phyloP scores from a whole-genome alignment of 2,888 invertebrate genomes.

The Acanthopleura granulata region DNA sequence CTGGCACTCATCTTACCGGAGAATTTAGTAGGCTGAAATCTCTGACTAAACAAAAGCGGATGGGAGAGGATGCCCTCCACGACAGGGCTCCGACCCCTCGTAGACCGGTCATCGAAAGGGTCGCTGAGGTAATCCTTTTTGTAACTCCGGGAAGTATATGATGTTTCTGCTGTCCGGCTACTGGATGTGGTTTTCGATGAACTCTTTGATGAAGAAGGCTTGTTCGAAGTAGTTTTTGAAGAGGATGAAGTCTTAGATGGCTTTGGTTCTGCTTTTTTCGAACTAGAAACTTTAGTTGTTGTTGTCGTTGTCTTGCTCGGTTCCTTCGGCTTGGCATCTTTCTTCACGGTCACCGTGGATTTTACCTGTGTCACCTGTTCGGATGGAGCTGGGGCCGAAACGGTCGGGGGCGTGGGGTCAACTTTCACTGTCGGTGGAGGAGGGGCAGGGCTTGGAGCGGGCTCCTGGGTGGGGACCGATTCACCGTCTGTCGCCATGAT shows the following conservation, averaged over 20 bases:
- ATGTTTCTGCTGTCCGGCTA: not conserved
- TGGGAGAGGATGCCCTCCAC: constrained; percentile 58
- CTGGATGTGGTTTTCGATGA: constrained; percentile 15
- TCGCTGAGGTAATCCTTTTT: constrained; percentile 33
- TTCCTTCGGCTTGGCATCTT: constrained; percentile 20
- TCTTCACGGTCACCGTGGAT: constrained; percentile 27
- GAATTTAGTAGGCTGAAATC: constrained; percentile 31
- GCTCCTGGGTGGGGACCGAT: constrained; percentile 6
- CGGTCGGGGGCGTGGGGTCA: not conserved
- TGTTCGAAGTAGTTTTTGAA: constrained; percentile 5
- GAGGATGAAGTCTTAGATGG: not conserved
- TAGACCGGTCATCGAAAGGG: constrained; percentile 38
- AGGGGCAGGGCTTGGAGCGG: constrained; percentile 4
- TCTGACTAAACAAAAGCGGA: constrained; percentile 42
- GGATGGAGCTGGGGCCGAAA: constrained; percentile 33
- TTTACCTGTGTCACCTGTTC: constrained; percentile 37
- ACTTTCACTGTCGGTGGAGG: not conserved
- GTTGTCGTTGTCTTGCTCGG: constrained; percentile 3
- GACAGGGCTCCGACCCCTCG: constrained; percentile 58
- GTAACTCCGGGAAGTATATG: not conserved
- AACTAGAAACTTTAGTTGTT: not conserved
- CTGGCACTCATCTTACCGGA: constrained; percentile 48
- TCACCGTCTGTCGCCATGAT: constrained; percentile 11
- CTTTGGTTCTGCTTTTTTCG: not conserved
- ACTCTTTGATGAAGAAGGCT: not conserved